Conservation (phyloP, 2,113 vertebrate genomes). For the Polypterus bichir region DNA sequence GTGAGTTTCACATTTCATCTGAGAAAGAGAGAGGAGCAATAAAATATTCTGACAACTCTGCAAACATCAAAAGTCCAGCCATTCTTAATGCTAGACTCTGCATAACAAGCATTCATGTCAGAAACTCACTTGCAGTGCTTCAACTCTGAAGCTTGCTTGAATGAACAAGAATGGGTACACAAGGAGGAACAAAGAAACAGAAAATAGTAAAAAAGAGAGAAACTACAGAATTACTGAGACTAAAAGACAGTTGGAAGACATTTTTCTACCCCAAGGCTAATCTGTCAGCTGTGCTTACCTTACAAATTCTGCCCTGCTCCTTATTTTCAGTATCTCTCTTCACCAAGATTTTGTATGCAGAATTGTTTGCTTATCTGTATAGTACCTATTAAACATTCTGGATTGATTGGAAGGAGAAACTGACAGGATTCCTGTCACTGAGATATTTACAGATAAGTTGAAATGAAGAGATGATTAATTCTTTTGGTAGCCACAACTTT, state of each 20-base stretch:
- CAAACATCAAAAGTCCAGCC: constrained; percentile 2
- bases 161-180: constrained; percentile 16
- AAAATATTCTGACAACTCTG: constrained; percentile 1
- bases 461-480: too few relatives aligned
- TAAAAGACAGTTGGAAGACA: constrained; percentile 18
- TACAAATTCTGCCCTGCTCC: constrained; percentile 4
- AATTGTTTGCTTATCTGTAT: constrained; percentile 23
- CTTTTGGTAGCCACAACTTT: too few relatives aligned
- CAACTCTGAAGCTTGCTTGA: constrained; percentile 9
- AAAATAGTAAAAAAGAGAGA: constrained; percentile 14
- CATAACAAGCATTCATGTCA: constrained; percentile 4
- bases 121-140: constrained; percentile 3
- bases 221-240: constrained; percentile 12
- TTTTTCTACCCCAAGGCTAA: constrained; percentile 18
- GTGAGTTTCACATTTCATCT: background rate
- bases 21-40: background rate
- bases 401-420: background rate
- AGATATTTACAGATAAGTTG: too few relatives aligned
- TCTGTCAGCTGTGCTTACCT: constrained; percentile 16
- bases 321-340: background rate
- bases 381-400: constrained; percentile 20
- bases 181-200: constrained; percentile 23
- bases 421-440: too few relatives aligned
- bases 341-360: background rate
- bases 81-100: constrained; percentile 6